phyloP scores from a whole-genome alignment of 2,797 vertebrate genomes.

The Hypotaenidia okinawae region DNA sequence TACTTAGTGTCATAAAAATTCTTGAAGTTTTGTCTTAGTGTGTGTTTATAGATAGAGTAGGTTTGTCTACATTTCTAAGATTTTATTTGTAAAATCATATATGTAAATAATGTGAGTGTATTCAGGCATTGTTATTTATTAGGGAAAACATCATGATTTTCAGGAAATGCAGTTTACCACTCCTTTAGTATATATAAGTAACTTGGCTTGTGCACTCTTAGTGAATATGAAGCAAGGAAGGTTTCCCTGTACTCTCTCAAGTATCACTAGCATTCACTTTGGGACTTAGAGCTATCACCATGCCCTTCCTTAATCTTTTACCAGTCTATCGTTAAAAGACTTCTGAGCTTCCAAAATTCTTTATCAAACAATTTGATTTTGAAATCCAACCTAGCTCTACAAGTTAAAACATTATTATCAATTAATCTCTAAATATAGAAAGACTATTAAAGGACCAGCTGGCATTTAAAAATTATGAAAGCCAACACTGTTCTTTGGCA shows the following conservation, averaged over 20 bases:
- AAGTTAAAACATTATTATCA: constrained; percentile 19
- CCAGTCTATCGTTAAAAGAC: not conserved
- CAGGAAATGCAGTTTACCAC: not conserved
- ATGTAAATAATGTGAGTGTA: not conserved
- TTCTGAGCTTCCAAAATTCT: not conserved
- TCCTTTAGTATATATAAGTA: not conserved
- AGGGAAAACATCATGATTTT: not conserved
- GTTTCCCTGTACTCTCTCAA: not conserved
- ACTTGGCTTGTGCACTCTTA: not conserved
- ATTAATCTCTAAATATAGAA: constrained; percentile 36
- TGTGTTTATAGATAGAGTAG: not conserved
- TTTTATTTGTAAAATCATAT: not conserved
- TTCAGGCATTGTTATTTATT: not conserved
- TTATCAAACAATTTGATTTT: not conserved
- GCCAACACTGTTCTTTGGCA: constrained; percentile 21
- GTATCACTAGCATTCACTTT: not conserved
- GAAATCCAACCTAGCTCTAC: not conserved
- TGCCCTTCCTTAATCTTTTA: not conserved
- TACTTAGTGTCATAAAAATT: not conserved
- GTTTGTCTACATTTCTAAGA: not conserved
- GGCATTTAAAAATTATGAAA: constrained; percentile 41
- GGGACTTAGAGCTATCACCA: not conserved
- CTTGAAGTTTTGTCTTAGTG: not conserved
- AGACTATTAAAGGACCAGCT: constrained; percentile 32
- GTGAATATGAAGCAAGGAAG: not conserved